A percentile compares a stretch with the other conserved stretches of the same genome.
These are phyloP conservation scores for Sclerurus mexicanus DNA, from an alignment of 2,113 vertebrate genomes.

Conservation along the genomic window DNA sequence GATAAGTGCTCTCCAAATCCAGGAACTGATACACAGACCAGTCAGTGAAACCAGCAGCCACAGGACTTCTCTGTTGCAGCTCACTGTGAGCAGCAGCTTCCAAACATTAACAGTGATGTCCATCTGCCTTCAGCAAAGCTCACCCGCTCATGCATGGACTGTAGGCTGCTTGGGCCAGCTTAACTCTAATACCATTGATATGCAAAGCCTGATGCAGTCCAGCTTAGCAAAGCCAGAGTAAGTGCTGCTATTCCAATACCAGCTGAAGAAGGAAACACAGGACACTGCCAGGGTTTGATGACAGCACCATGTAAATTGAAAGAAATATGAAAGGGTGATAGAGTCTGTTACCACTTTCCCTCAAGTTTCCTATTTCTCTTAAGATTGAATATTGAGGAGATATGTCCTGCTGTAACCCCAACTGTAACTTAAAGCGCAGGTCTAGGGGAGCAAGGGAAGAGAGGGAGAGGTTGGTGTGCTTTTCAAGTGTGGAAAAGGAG, in stretches of 20 bases:
- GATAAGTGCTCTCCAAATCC: background rate
- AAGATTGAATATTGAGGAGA: background rate
- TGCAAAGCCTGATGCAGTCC: background rate
- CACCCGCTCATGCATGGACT: background rate
- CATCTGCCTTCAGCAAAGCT: background rate
- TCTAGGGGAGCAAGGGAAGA: background rate
- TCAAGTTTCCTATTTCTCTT: background rate
- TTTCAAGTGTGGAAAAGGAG: background rate
- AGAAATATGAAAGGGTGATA: background rate
- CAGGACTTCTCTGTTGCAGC: background rate
- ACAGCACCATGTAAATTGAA: background rate
- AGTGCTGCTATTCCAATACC: background rate
- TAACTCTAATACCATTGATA: background rate
- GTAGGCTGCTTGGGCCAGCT: background rate
- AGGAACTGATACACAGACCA: background rate
- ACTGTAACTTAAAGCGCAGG: background rate
- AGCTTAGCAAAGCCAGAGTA: background rate
- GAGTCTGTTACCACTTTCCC: background rate
- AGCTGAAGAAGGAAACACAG: background rate
- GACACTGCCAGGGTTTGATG: background rate
- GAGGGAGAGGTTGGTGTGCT: background rate
- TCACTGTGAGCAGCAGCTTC: background rate
- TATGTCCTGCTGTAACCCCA: background rate
- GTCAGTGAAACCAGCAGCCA: background rate
- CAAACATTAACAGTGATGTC: background rate